phyloP scores from a whole-genome alignment of 2,888 invertebrate species.

The Zonitis immaculata region DNA sequence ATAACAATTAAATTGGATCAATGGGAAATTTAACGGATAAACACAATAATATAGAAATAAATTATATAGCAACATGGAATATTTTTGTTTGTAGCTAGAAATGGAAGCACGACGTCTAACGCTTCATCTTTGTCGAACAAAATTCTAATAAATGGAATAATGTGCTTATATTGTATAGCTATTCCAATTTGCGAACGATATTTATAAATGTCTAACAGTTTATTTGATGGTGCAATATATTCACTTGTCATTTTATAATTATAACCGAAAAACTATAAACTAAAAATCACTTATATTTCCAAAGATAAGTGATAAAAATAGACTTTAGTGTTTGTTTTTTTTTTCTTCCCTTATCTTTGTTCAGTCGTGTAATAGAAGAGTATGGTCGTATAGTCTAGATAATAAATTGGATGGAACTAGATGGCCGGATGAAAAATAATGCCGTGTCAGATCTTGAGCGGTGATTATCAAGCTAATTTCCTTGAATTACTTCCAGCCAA shows the following conservation, averaged over 20 bases:
- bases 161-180: slow-evolving; percentile 36
- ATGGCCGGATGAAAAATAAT: slow-evolving; percentile 13
- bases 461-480: slow-evolving; percentile 22
- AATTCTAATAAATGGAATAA: slow-evolving; percentile 35
- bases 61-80: background rate
- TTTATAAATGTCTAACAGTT: slow-evolving; percentile 41
- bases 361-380: background rate
- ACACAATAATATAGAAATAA: too few species aligned
- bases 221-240: too few species aligned
- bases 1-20: too few species aligned
- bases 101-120: slow-evolving; percentile 11
- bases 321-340: background rate
- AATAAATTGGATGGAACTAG: slow-evolving; percentile 1
- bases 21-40: too few species aligned
- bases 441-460: slow-evolving; percentile 19
- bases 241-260: too few species aligned
- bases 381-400: background rate
- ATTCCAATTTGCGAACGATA: slow-evolving; percentile 35
- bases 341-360: background rate
- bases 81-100: background rate
- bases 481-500: slow-evolving; percentile 20
- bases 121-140: slow-evolving; percentile 19
- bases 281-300: background rate
- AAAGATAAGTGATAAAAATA: background rate
- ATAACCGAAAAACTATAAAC: too few species aligned